Conservation (phyloP, 2,888 invertebrate species). For the Orchestes rusci region DNA sequence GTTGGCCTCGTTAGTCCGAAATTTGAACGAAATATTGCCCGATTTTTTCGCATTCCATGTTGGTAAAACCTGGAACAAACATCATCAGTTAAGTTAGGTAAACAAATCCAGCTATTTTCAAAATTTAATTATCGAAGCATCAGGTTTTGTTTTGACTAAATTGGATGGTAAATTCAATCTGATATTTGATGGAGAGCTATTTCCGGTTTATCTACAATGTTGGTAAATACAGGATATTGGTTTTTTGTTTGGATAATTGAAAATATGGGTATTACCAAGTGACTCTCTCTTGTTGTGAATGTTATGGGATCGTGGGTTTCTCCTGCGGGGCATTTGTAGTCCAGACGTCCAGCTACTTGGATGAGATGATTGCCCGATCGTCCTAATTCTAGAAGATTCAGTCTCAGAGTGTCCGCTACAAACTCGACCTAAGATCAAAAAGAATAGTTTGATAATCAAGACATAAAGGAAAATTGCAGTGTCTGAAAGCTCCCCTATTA, state of each 20-base stretch:
- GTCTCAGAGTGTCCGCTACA: constrained; percentile 76
- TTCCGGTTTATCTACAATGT: too few relatives aligned
- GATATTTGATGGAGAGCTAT: too few relatives aligned
- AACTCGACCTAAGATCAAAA: too few relatives aligned
- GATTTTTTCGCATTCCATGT: constrained; percentile 87
- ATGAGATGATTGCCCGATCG: constrained; percentile 71
- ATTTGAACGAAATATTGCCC: constrained; percentile 88
- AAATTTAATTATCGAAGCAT: too few relatives aligned
- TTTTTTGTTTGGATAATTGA: not conserved
- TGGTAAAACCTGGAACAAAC: constrained; percentile 64
- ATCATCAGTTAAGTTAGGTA: too few relatives aligned
- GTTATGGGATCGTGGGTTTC: constrained; percentile 86
- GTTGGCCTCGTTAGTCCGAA: constrained; percentile 91
- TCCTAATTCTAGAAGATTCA: constrained; percentile 85
- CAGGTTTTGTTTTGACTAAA: too few relatives aligned
- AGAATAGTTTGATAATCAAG: too few relatives aligned
- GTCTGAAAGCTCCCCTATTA: too few relatives aligned
- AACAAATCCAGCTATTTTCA: too few relatives aligned
- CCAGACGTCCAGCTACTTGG: constrained; percentile 74
- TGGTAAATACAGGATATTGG: not conserved
- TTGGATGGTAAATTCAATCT: not conserved
- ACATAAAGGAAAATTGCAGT: too few relatives aligned
- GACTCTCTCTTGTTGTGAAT: constrained; percentile 85
- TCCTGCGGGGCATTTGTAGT: constrained; percentile 80
- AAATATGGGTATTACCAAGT: too few relatives aligned